Evolutionary conservation across 2,888 invertebrate species (phyloP).

Genomic region (Catocala nupta): DNA sequence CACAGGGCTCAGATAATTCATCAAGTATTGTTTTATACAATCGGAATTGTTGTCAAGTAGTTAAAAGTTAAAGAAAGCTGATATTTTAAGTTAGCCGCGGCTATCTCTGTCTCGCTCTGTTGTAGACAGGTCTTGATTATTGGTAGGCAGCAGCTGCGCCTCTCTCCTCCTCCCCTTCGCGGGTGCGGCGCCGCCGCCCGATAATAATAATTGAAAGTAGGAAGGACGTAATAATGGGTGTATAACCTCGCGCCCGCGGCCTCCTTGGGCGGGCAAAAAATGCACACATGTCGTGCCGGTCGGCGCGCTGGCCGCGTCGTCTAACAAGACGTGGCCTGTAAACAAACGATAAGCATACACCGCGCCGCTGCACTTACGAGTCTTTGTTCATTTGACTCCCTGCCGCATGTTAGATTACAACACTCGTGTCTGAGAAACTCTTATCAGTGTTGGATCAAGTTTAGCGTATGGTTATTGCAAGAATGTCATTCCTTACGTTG

Average conservation of each 20-base stretch:
- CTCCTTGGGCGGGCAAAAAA: constrained; percentile 88
- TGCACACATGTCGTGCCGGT: constrained; percentile 82
- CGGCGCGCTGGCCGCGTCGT: constrained; percentile 65
- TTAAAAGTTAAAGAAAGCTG: constrained; percentile 29
- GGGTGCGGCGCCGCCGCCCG: constrained; percentile 85
- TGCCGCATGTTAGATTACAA: constrained; percentile 61
- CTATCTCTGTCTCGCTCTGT: constrained; percentile 77
- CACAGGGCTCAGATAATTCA: constrained; percentile 22
- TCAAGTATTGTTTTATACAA: background rate
- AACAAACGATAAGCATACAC: constrained; percentile 72
- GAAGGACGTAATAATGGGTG: constrained; percentile 88
- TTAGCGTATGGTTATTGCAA: constrained; percentile 43
- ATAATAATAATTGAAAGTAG: constrained; percentile 88
- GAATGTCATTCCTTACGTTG: constrained; percentile 17
- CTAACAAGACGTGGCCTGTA: constrained; percentile 67
- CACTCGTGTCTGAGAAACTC: constrained; percentile 62
- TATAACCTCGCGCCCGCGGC: constrained; percentile 87
- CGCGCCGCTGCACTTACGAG: constrained; percentile 58
- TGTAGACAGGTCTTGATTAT: constrained; percentile 85
- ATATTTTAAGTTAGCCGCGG: constrained; percentile 51
- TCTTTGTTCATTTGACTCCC: constrained; percentile 73
- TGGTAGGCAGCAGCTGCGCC: constrained; percentile 88
- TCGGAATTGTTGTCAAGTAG: background rate
- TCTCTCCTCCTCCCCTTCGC: constrained; percentile 87
- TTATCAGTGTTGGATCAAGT: constrained; percentile 64